phyloP scores from a whole-genome alignment of 2,113 vertebrate species.

The Casuarius casuarius region DNA sequence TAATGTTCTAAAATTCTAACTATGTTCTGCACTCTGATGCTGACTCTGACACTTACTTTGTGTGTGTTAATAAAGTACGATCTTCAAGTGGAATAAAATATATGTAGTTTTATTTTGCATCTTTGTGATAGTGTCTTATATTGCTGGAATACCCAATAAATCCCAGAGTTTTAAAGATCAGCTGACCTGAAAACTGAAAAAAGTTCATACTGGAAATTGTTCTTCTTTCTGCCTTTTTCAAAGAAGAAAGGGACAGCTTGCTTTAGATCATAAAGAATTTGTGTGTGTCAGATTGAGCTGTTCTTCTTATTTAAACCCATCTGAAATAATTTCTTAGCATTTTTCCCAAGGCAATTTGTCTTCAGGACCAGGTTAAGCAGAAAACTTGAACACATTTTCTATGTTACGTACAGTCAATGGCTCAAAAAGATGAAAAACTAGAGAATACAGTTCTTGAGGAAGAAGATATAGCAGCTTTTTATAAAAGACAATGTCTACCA shows the following conservation, averaged over 20 bases:
- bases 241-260: background rate
- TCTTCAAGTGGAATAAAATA: background rate
- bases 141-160: background rate
- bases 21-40: background rate
- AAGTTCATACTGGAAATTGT: background rate
- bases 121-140: background rate
- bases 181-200: background rate
- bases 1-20: background rate
- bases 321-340: background rate
- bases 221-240: background rate
- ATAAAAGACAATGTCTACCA: background rate
- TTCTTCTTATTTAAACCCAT: background rate
- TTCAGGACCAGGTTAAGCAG: background rate
- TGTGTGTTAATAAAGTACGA: background rate
- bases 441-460: background rate
- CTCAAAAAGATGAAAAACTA: background rate
- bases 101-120: background rate
- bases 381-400: background rate
- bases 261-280: background rate
- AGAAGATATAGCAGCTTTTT: background rate
- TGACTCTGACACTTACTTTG: background rate
- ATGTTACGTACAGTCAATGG: fast-evolving
- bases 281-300: background rate
- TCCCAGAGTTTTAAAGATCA: background rate
- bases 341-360: background rate